Percentiles rank a stretch among this genome's conserved stretches.
Conservation (phyloP, 2,888 invertebrate species). For the Hemicrepidius hirtus region DNA sequence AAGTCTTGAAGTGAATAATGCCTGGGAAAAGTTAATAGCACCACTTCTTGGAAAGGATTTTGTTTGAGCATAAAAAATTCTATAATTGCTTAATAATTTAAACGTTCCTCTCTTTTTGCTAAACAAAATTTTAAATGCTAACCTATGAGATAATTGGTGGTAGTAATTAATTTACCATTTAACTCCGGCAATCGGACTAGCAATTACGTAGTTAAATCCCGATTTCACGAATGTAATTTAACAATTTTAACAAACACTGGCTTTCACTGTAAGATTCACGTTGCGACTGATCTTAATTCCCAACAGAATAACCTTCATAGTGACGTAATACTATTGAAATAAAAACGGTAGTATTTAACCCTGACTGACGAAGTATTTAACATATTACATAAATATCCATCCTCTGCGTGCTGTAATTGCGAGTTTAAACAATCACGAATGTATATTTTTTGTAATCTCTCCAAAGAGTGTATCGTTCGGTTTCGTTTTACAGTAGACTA, state of each 20-base stretch:
- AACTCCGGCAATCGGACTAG: neutral
- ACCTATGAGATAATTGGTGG: conserved; percentile 6
- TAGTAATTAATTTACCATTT: conserved; percentile 1
- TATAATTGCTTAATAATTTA: neutral
- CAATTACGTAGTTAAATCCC: neutral
- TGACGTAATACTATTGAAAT: conserved; percentile 20
- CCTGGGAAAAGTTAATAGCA: no score
- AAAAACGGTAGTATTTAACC: conserved; percentile 18
- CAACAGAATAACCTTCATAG: conserved; percentile 17
- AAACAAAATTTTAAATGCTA: neutral
- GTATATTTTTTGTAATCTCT: no score
- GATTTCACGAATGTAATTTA: conserved; percentile 9
- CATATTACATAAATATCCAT: conserved; percentile 6
- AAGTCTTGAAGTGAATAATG: no score
- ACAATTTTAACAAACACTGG: conserved; percentile 14
- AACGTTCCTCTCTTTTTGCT: neutral
- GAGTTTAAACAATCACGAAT: neutral
- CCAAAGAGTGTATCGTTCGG: no score
- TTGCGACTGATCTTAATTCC: conserved; percentile 18
- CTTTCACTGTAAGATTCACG: conserved; percentile 14
- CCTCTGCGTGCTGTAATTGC: neutral
- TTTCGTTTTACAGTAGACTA: no score
- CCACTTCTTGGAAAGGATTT: no score
- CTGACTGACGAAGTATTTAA: conserved; percentile 17
- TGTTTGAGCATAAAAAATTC: no score